Evolutionary conservation across 2,113 vertebrate species (phyloP), one percentile per base, ranked within the genome.

Genomic region (Bubo blakistoni): DNA sequence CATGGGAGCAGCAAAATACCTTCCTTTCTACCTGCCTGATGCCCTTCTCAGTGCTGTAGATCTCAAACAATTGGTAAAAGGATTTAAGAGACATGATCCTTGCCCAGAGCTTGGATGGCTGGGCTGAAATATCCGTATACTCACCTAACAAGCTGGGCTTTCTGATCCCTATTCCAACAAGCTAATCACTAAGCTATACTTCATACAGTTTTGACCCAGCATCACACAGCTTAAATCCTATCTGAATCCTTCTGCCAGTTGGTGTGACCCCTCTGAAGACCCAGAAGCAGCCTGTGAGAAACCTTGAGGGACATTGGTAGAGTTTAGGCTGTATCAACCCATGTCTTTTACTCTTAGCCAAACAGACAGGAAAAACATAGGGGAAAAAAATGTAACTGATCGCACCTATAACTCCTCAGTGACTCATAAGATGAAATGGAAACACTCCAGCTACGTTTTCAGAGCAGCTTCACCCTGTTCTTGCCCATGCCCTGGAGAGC

Each of bases 341-440:
- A 44, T 70, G 25, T 16, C 42, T 85, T 89, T 89, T 81, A 83
- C 69, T 86, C 73, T 58, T 82, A 83, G 51, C 29, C 70, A 94
- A 89, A 71, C 10, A 78, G 54, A 34, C 51, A 58, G 44, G 62
- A 55, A 90, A 89, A 82, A 49, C 26, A 51, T 6, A 42, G 38
- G 20, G 51, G 18, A 72, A 49, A 71, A 90, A 70, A 49, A 7
- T 3, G n/a, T 0, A n/a, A 51, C 63, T 63, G 52, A 70, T 95
- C 13, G 0, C 47, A 81, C 80, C 44, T 86, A 67, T 27, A 86
- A 2, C 36, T 92, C 82, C 76, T 83, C 30, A 24, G 82, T 71
- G 92, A 63, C 80, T 86, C 21, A 1, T 91, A 94, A 94, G 27
- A 46, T 59, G 88, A 94, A 93, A 81, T 83, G 79, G 63, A 94